These are phyloP conservation scores for Petrophora chlorosata DNA, from an alignment of 2,888 invertebrate genomes.

Conservation along the genomic window DNA sequence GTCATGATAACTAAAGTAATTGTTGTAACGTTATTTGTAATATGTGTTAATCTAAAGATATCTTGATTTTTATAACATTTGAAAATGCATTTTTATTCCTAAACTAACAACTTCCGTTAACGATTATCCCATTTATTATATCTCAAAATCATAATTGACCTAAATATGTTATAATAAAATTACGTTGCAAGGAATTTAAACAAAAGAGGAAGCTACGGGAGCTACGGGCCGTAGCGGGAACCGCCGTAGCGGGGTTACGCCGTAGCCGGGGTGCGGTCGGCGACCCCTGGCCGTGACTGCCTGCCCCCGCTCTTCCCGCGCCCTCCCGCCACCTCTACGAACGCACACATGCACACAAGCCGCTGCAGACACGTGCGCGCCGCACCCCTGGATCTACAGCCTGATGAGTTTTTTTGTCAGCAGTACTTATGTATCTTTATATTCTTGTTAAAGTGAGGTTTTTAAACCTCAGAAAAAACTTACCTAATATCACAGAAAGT, in stretches of 20 bases:
- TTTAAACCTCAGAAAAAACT: too few species aligned
- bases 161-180: constrained; percentile 59
- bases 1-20: too few species aligned
- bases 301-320: constrained; percentile 23
- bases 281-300: constrained; percentile 81
- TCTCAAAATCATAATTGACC: constrained; percentile 54
- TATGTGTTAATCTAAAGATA: too few species aligned
- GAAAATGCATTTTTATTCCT: too few species aligned
- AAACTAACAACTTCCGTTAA: too few species aligned
- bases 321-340: constrained; percentile 34
- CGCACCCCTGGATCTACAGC: constrained; percentile 50
- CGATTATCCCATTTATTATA: too few species aligned
- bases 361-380: constrained; percentile 58
- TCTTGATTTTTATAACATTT: too few species aligned
- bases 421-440: too few species aligned
- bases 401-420: constrained; percentile 17
- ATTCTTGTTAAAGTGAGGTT: too few species aligned
- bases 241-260: constrained; percentile 76
- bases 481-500: too few species aligned
- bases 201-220: constrained; percentile 73
- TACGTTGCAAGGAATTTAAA: constrained; percentile 54
- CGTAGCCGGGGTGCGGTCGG: constrained; percentile 80
- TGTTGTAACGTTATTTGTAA: too few species aligned
- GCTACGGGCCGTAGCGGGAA: constrained; percentile 55
- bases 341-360: constrained; percentile 19